Percentiles rank a stretch among this genome's conserved stretches.
Evolutionary conservation across 2,888 invertebrate species (phyloP).

Genomic region (Nemapogon koenigi): DNA sequence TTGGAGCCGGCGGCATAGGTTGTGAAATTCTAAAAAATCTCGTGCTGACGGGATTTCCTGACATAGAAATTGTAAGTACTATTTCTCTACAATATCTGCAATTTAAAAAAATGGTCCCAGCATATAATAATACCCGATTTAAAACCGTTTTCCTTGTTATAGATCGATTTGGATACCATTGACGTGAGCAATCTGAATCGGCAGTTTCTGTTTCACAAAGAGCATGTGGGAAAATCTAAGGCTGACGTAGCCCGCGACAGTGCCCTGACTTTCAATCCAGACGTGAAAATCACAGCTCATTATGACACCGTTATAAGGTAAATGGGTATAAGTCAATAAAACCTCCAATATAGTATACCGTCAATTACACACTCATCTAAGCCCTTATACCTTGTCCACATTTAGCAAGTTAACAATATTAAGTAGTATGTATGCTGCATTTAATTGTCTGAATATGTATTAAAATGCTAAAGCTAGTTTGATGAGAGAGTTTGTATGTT

Average conservation of each 20-base stretch:
- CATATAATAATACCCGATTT: no score
- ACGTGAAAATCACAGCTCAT: slow-evolving; percentile 86
- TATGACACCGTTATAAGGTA: slow-evolving; percentile 94
- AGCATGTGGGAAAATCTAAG: slow-evolving; percentile 98
- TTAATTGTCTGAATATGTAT: no score
- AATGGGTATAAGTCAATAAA: no score
- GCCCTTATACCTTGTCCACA: no score
- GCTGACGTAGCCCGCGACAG: slow-evolving; percentile 91
- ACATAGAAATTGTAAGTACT: slow-evolving; percentile 90
- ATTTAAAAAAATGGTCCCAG: no score
- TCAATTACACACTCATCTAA: no score
- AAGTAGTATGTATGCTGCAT: no score
- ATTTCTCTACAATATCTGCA: slow-evolving; percentile 2
- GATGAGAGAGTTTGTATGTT: no score
- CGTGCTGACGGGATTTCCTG: slow-evolving; percentile 89
- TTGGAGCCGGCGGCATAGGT: slow-evolving; percentile 98
- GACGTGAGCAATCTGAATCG: slow-evolving; percentile 99
- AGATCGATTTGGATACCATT: slow-evolving; percentile 99
- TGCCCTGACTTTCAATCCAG: slow-evolving; percentile 86
- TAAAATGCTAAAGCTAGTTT: no score
- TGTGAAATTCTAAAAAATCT: slow-evolving; percentile 98
- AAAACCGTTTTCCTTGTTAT: slow-evolving; percentile 18
- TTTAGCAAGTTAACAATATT: no score
- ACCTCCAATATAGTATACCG: no score
- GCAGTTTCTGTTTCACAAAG: slow-evolving; percentile 97